Base-by-base conservation (phyloP, 2,113 vertebrate genomes). In the Phalacrocorax pelagicus region DNA sequence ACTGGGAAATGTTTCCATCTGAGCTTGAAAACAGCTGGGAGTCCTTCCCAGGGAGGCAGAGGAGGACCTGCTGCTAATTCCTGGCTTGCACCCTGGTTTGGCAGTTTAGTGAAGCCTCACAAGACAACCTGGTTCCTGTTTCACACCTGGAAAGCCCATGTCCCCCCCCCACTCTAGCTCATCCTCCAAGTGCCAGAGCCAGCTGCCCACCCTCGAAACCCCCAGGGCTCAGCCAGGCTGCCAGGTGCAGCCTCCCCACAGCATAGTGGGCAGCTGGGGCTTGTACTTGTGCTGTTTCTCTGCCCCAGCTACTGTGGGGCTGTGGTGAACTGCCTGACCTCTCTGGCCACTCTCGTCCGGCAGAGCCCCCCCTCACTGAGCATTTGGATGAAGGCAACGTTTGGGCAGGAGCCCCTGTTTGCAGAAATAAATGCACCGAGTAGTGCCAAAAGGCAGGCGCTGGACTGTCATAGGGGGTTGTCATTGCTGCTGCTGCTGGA, bases 241-340 rank as follows among this genome's bases (percentile, higher is more conserved):
- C 26, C 1, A 0, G 16, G 71, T 11, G 16, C 66, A 81, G 46
- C 32, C 26, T 30, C 29, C 5, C 55, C 4, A 0, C 2, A 1
- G 6, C 9, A 1, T 30, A 49, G 19, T 26, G 65, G 19, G 32
- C 8, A 8, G 36, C 17, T 18, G 58, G 29, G 34, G 26, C 66
- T 57, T 11, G 10, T 3, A 1, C 27, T 13, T 1, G 0, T 4
- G 3, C 61, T 20, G 5, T 47, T 69, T 7, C 63, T 67, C 69
- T 87, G 59, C 17, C 44, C 19, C 59, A 14, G 38, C 42, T 57
- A 10, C 81, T 11, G 32, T 1, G 3, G 66, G 61, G 15, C 32
- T 7, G 3, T 0, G 0, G 19, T 7, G 61, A 78, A 18, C 62
- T 2, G 8, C 24, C 55, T 44, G 44, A 47, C 23, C 24, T 14